These are phyloP conservation scores for Neotoma lepida DNA, from an alignment of 2,113 vertebrate genomes.

Conservation along the genomic window DNA sequence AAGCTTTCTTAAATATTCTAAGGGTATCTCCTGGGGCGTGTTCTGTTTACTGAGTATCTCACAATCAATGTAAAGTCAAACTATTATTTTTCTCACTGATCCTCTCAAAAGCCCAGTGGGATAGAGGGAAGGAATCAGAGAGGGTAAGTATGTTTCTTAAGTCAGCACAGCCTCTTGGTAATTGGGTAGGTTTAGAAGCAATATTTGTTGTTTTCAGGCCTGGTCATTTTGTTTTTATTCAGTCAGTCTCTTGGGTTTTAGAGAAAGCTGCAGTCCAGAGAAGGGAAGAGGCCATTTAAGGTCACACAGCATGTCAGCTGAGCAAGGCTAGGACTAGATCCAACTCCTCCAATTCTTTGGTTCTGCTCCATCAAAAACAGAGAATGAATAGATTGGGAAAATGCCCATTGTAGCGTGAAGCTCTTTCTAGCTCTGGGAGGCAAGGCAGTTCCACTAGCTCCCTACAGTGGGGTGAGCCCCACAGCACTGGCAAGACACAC, in stretches of 20 bases:
- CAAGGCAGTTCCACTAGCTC: not conserved
- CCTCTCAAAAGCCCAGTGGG: not conserved
- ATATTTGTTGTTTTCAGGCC: not conserved
- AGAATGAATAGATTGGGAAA: not conserved
- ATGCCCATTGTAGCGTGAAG: not conserved
- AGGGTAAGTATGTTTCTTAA: not conserved
- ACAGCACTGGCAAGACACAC: not conserved
- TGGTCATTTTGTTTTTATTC: not conserved
- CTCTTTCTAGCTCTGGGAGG: not conserved
- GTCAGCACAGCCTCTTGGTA: not conserved
- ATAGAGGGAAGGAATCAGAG: not conserved
- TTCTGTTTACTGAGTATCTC: not conserved
- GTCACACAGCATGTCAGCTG: not conserved
- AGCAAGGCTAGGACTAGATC: slow-evolving; percentile 12
- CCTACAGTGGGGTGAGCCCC: not conserved
- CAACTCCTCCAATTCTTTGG: not conserved
- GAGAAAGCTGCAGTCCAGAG: not conserved
- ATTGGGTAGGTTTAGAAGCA: not conserved
- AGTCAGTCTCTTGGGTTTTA: not conserved
- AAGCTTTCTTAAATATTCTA: not conserved
- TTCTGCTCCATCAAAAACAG: not conserved
- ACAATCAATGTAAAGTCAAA: not conserved
- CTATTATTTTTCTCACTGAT: not conserved
- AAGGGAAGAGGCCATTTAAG: slow-evolving; percentile 56
- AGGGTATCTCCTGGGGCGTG: not conserved